Percentiles rank a stretch among this genome's conserved stretches.
phyloP scores from a whole-genome alignment of 1,140 invertebrate genomes.

The Papilio xuthus region DNA sequence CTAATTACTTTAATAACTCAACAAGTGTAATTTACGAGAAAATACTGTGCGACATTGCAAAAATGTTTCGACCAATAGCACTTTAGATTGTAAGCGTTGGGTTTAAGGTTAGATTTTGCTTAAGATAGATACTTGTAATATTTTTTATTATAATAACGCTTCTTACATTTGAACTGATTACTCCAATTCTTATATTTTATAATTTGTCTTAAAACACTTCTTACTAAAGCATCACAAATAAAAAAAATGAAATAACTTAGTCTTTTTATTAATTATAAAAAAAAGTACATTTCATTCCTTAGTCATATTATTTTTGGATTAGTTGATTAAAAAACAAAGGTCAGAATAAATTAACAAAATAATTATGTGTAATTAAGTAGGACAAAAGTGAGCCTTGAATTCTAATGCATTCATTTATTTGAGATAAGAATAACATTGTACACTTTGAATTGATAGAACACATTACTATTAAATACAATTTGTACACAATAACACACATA shows the following conservation, averaged over 20 bases:
- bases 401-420: background rate
- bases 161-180: conserved; percentile 64
- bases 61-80: conserved; percentile 78
- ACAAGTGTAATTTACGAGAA: conserved; percentile 5
- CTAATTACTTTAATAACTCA: background rate
- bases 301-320: background rate
- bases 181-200: conserved; percentile 68
- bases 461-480: background rate
- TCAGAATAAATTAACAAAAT: background rate
- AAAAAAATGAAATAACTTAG: conserved; percentile 53
- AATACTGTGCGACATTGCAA: background rate
- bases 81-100: conserved; percentile 59
- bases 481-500: background rate
- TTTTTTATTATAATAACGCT: conserved; percentile 61
- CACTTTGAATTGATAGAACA: background rate
- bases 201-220: conserved; percentile 70
- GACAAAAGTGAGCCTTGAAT: background rate
- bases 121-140: conserved; percentile 55
- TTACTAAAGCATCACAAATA: conserved; percentile 70
- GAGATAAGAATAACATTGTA: background rate
- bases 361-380: conserved; percentile 5
- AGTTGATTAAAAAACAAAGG: background rate
- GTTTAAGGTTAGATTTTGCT: conserved; percentile 66
- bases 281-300: background rate
- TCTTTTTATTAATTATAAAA: conserved; percentile 43